A percentile compares a stretch with the other conserved stretches of the same genome.
phyloP scores from a whole-genome alignment of 2,113 vertebrate genomes.

The Lepus americanus region DNA sequence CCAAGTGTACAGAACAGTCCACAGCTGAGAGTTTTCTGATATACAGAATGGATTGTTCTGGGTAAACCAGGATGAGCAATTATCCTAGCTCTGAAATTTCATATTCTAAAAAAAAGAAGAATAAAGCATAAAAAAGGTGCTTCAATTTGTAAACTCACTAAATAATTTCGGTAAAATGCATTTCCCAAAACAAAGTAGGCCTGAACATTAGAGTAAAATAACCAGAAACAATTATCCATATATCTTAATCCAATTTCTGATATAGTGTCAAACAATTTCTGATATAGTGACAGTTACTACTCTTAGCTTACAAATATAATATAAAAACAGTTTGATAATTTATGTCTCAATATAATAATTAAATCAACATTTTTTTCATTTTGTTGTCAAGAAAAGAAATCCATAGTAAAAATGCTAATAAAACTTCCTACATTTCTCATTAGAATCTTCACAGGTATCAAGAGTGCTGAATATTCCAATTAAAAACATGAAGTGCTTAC shows the following conservation, averaged over 20 bases:
- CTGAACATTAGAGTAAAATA: neutral
- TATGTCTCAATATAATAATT: conserved; percentile 19
- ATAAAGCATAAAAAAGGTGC: neutral
- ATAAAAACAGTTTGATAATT: neutral
- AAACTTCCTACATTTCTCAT: conserved; percentile 80
- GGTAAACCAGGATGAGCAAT: neutral
- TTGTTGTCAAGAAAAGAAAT: conserved; percentile 80
- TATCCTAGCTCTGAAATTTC: neutral
- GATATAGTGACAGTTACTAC: neutral
- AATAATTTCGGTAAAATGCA: neutral
- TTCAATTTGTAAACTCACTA: neutral
- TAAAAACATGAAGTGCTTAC: conserved; percentile 73
- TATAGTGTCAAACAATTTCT: neutral
- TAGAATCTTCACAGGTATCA: conserved; percentile 75
- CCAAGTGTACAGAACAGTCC: neutral
- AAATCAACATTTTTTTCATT: conserved; percentile 46
- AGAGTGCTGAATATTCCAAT: conserved; percentile 76
- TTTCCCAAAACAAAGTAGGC: neutral
- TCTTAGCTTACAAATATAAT: neutral
- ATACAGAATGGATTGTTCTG: neutral
- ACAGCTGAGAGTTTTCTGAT: fast-evolving
- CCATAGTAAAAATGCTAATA: conserved; percentile 82
- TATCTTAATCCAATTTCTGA: neutral
- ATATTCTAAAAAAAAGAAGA: neutral
- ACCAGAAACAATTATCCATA: conserved; percentile 73